Conservation (phyloP, 2,888 invertebrate genomes). For the Chouioia cunea region DNA sequence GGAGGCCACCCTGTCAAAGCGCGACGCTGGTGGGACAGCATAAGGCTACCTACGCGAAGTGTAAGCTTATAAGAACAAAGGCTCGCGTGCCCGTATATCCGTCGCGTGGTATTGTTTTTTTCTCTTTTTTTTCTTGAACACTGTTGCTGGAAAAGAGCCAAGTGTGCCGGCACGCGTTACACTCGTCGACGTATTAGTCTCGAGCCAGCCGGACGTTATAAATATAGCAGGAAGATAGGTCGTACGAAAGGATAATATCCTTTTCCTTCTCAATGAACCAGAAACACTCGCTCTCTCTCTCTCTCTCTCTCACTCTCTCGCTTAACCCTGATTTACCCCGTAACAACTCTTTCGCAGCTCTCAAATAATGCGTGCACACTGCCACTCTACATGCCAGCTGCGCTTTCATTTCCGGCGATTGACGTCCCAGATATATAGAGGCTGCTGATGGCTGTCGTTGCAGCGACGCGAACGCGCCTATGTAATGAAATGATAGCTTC, state of each 20-base stretch:
- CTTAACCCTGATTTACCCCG: slow-evolving; percentile 8
- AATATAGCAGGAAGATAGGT: slow-evolving; percentile 6
- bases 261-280: slow-evolving; percentile 45
- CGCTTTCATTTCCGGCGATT: slow-evolving; percentile 47
- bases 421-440: slow-evolving; percentile 35
- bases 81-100: slow-evolving; percentile 34
- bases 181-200: background rate
- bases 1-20: background rate
- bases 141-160: slow-evolving; percentile 28
- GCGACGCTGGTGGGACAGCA: background rate
- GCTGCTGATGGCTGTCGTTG: background rate
- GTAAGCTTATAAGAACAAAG: slow-evolving; percentile 20
- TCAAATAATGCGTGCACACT: background rate
- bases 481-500: slow-evolving; percentile 41
- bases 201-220: slow-evolving; percentile 24
- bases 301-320: background rate
- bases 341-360: slow-evolving; percentile 42
- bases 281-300: slow-evolving; percentile 27
- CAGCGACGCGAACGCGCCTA: slow-evolving; percentile 29
- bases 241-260: slow-evolving; percentile 37
- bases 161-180: slow-evolving; percentile 28
- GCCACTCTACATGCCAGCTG: slow-evolving; percentile 46
- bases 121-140: background rate
- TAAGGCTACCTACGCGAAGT: too few species aligned
- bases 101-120: slow-evolving; percentile 24